Base-by-base conservation (phyloP, 2,797 vertebrate species). In the Dendrocincla tyrannina region DNA sequence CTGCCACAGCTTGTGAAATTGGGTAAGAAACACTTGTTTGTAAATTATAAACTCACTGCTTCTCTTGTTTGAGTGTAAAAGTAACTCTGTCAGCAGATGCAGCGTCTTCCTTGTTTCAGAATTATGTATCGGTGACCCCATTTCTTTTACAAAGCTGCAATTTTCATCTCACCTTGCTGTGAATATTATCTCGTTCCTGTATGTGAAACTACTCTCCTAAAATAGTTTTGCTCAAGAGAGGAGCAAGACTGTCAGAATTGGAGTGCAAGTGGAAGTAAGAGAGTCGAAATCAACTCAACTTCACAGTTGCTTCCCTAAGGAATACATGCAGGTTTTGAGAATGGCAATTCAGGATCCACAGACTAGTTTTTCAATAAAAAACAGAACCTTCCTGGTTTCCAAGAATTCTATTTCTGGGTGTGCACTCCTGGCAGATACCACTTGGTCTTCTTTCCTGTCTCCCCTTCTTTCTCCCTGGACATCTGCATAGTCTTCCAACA, bases 1-100 rank as follows among this genome's bases (percentile, higher is more conserved):
- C 59, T 82, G n/a, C 98, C 98, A 3, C 98, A 96, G 55, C 98
- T 99, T 91, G 98, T 99, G 96, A 99, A 99, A 96, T 96, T 99
- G 91, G 99, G 99, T 99, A 96, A 98, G 99, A 86, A 44, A 9
- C 17, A 32, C 19, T 62, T 33, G 9, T n/a, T 66, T 11, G 28
- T 69, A 39, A 72, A 17, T 47, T 33, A 15, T 20, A 33, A 19
- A 55, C 25, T 69, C 25, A 5, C 13, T 42, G n/a, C 33, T 64
- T 11, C n/a, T 35, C 52, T 85, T 23, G 3, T 85, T 77, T 77
- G 33, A n/a, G 59, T 67, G 4, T 20, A 16, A 25, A 83, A 79
- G 39, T 33, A n/a, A 15, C 37, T 22, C 44, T 62, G 20, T 12
- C 53, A 78, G 77, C 79, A 62, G 5, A 41, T 59, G 41, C 52